phyloP scores from a whole-genome alignment of 2,113 vertebrate genomes.

The Scomber japonicus region DNA sequence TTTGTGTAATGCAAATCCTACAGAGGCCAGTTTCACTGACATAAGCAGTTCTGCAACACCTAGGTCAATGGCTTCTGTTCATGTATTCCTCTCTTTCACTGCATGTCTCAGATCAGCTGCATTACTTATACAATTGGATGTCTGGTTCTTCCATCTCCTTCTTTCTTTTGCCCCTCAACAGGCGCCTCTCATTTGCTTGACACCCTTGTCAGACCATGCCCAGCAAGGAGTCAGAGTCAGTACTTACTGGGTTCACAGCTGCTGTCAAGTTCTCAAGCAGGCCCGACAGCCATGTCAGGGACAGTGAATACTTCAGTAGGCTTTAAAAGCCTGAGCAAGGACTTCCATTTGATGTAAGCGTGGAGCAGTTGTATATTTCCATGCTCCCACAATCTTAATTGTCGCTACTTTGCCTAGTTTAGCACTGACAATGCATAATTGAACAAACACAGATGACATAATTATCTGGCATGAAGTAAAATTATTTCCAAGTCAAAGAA shows the following conservation, averaged over 20 bases:
- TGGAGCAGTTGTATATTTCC: too few species aligned
- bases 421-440: too few species aligned
- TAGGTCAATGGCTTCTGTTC: conserved; percentile 10
- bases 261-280: conserved; percentile 65
- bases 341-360: too few species aligned
- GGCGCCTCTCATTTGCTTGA: conserved; percentile 72
- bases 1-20: conserved; percentile 9
- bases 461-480: too few species aligned
- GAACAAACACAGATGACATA: too few species aligned
- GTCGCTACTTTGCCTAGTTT: too few species aligned
- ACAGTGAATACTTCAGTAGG: conserved; percentile 47
- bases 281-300: conserved; percentile 43
- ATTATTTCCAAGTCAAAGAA: too few species aligned
- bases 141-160: conserved; percentile 39
- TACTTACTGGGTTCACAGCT: conserved; percentile 71
- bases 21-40: conserved; percentile 30
- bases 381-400: too few species aligned
- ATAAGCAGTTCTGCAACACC: conserved; percentile 31
- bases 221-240: conserved; percentile 63
- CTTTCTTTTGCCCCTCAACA: conserved; percentile 34
- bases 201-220: conserved; percentile 68
- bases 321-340: conserved; percentile 58
- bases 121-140: conserved; percentile 42
- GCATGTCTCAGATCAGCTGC: conserved; percentile 35
- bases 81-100: conserved; percentile 22